Conservation (phyloP, 1,140 invertebrate genomes). For the Bombus difficillimus region DNA sequence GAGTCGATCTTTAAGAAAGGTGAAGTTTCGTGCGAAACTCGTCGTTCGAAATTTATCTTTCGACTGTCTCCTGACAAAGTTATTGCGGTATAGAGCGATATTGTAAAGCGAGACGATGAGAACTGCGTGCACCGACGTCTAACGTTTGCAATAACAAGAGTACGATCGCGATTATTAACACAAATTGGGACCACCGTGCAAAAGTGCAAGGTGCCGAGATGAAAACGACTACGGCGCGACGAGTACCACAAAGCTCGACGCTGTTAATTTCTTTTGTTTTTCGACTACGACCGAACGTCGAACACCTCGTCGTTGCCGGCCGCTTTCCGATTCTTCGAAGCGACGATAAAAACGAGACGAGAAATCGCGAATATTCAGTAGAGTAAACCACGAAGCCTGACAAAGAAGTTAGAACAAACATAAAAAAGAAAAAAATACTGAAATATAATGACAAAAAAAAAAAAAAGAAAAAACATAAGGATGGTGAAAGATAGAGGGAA, state of each 20-base stretch:
- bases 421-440: not conserved
- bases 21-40: not conserved
- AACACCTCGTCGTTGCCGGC: no score
- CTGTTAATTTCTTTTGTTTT: not conserved
- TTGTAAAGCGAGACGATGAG: not conserved
- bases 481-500: constrained; percentile 1
- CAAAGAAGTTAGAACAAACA: constrained; percentile 8
- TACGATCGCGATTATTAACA: constrained; percentile 42
- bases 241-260: not conserved
- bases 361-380: constrained; percentile 19
- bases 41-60: not conserved
- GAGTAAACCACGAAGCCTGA: not conserved
- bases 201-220: constrained; percentile 59
- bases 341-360: not conserved
- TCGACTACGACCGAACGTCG: not conserved
- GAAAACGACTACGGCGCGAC: constrained; percentile 7
- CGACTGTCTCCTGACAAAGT: not conserved
- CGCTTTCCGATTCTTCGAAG: constrained; percentile 30
- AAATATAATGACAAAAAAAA: not conserved
- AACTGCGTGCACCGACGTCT: constrained; percentile 3
- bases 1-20: not conserved
- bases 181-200: constrained; percentile 66
- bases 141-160: constrained; percentile 13
- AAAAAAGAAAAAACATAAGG: not conserved
- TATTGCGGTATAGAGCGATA: not conserved